These are phyloP conservation scores for Trissonchulus latispiculum DNA, from an alignment of 2,888 invertebrate genomes.

Conservation along the genomic window DNA sequence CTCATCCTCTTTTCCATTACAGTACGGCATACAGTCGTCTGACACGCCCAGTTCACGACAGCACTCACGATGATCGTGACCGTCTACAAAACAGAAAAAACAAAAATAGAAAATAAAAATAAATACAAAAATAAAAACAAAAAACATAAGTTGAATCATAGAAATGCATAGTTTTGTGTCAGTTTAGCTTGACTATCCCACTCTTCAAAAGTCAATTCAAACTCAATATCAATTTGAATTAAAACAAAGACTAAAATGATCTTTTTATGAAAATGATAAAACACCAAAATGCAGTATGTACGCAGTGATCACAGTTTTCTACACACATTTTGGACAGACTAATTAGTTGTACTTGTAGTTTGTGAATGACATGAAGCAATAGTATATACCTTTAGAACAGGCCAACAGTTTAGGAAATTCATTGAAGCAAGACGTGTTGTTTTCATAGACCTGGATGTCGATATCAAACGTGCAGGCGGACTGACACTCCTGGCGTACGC, in stretches of 20 bases:
- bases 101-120: too few species aligned
- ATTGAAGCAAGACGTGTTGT: slow-evolving; percentile 2
- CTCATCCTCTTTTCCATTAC: slow-evolving; percentile 12
- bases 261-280: too few species aligned
- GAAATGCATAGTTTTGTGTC: not conserved
- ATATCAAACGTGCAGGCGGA: slow-evolving; percentile 20
- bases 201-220: too few species aligned
- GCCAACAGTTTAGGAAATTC: slow-evolving; percentile 13
- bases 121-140: too few species aligned
- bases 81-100: too few species aligned
- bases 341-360: too few species aligned
- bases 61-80: slow-evolving; percentile 16
- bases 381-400: slow-evolving; percentile 17
- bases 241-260: not conserved
- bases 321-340: too few species aligned
- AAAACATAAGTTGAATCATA: not conserved
- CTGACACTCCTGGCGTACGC: slow-evolving; percentile 15
- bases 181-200: not conserved
- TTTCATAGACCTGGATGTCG: slow-evolving; percentile 12
- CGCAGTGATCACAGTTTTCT: too few species aligned
- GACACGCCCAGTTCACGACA: slow-evolving; percentile 12
- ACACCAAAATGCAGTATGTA: too few species aligned
- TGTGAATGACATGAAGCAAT: too few species aligned
- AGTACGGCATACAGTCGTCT: slow-evolving; percentile 6
- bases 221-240: not conserved